phyloP scores from a whole-genome alignment of 2,888 invertebrate genomes.

The Xestia rhomboidea region DNA sequence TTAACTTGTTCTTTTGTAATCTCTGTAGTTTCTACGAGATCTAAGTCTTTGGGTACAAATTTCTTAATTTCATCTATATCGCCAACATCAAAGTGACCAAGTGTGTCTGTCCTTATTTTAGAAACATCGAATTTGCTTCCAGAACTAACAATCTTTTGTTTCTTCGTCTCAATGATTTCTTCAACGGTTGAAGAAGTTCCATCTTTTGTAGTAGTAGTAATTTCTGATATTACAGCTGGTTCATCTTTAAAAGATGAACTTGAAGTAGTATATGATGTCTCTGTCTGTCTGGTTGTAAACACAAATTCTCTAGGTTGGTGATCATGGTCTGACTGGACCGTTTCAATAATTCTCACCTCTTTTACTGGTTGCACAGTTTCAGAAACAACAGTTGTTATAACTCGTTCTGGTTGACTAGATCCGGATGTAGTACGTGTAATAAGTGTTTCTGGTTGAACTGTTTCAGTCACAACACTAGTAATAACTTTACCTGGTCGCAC shows the following conservation, averaged over 20 bases:
- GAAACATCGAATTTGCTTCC: conserved; percentile 83
- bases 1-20: conserved; percentile 86
- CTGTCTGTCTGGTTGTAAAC: conserved; percentile 74
- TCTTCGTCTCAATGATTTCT: conserved; percentile 68
- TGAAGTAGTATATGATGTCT: conserved; percentile 72
- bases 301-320: conserved; percentile 65
- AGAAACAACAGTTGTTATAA: conserved; percentile 44
- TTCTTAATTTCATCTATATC: conserved; percentile 74
- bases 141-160: conserved; percentile 64
- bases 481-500: conserved; percentile 20
- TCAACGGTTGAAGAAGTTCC: conserved; percentile 63
- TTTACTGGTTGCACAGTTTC: conserved; percentile 59
- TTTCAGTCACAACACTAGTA: conserved; percentile 13
- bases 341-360: conserved; percentile 62
- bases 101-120: conserved; percentile 85
- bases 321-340: conserved; percentile 39
- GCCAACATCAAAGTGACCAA: conserved; percentile 82
- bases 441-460: conserved; percentile 23
- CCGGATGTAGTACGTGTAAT: conserved; percentile 22
- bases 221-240: conserved; percentile 66
- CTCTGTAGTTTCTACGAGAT: conserved; percentile 77
- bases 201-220: conserved; percentile 70
- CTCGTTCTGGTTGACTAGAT: conserved; percentile 25
- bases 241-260: conserved; percentile 64
- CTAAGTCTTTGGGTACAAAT: conserved; percentile 76